Conservation (phyloP, 2,113 vertebrate genomes). For the Tiliqua scincoides region DNA sequence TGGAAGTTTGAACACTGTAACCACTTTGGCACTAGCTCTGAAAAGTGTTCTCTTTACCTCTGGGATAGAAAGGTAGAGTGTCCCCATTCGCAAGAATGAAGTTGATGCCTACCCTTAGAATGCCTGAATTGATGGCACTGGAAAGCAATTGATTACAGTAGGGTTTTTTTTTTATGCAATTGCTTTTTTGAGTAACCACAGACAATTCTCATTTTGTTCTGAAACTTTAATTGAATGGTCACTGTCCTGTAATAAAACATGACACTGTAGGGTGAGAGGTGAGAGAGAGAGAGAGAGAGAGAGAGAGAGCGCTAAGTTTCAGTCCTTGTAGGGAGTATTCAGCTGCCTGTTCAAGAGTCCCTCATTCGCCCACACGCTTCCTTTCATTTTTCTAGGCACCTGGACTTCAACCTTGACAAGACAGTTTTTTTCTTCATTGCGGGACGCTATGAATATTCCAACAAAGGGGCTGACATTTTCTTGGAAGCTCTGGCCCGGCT, state of each 20-base stretch:
- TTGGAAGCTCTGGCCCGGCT: conserved; percentile 90
- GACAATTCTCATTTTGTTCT: neutral
- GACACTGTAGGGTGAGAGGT: neutral
- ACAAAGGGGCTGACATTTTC: conserved; percentile 92
- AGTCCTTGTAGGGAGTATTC: no score
- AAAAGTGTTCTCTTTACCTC: neutral
- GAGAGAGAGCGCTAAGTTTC: neutral
- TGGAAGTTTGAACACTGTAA: neutral
- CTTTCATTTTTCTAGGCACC: conserved; percentile 74
- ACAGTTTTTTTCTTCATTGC: conserved; percentile 93
- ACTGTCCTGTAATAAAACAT: neutral
- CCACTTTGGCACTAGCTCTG: no score
- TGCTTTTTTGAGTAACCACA: neutral
- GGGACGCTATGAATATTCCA: conserved; percentile 91
- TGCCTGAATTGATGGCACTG: no score
- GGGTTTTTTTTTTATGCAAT: neutral
- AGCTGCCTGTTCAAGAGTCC: neutral
- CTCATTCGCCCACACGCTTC: neutral
- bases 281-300: no score
- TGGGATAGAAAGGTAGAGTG: no score
- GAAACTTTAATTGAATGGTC: neutral
- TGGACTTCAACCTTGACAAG: conserved; percentile 94
- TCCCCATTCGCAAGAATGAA: no score
- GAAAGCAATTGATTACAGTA: no score
- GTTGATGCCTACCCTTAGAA: no score